Percentiles rank a stretch among this genome's conserved stretches.
Conservation (phyloP, 2,113 vertebrate genomes). For the Scortum barcoo region DNA sequence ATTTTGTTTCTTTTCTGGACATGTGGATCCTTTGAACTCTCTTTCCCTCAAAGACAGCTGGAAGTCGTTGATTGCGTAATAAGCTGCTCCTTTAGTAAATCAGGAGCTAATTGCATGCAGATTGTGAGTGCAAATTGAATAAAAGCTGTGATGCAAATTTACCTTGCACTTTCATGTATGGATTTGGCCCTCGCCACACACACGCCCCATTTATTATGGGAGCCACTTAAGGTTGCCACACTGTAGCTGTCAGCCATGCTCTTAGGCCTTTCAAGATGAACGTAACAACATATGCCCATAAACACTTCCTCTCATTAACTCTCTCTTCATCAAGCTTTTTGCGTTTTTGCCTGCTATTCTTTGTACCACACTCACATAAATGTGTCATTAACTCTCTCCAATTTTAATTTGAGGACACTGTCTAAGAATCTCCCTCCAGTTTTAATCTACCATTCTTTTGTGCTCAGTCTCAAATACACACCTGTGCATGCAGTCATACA, state of each 20-base stretch:
- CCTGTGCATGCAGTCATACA: conserved; percentile 8
- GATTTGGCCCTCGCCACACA: conserved; percentile 3
- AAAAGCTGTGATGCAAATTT: conserved; percentile 16
- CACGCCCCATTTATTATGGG: conserved; percentile 10
- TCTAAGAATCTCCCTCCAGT: neutral
- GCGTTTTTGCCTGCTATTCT: neutral
- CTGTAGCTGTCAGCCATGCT: neutral
- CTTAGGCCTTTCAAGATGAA: neutral
- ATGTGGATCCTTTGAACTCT: conserved; percentile 12
- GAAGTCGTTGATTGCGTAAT: conserved; percentile 29
- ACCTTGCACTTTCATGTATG: conserved; percentile 20
- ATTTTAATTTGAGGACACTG: neutral
- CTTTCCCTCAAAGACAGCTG: neutral
- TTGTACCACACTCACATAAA: neutral
- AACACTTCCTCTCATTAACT: neutral
- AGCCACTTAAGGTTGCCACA: conserved; percentile 10
- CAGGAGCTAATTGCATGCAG: conserved; percentile 41
- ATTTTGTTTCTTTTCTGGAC: neutral
- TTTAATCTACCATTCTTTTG: conserved; percentile 8
- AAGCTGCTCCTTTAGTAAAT: conserved; percentile 42
- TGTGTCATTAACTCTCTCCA: neutral
- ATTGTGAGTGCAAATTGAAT: conserved; percentile 40
- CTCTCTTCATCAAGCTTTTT: neutral
- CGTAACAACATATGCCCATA: neutral
- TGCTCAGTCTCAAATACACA: conserved; percentile 20